Conservation (phyloP, 2,113 vertebrate species). For the Aptenodytes patagonicus region DNA sequence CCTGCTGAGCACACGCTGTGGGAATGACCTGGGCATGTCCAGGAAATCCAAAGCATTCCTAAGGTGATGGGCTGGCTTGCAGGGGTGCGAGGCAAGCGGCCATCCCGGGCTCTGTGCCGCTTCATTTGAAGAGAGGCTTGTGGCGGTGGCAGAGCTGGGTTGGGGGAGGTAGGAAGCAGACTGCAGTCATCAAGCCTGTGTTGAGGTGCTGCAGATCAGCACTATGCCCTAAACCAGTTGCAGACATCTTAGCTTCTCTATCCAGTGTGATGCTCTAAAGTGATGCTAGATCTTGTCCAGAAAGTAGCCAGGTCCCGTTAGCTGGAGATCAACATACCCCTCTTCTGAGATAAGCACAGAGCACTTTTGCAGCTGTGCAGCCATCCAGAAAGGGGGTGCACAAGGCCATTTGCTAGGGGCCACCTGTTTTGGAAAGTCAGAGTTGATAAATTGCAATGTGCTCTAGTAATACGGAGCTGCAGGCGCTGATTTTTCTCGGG, state of each 20-base stretch:
- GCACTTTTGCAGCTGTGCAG: background rate
- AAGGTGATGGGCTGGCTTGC: background rate
- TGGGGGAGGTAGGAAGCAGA: background rate
- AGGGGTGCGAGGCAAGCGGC: background rate
- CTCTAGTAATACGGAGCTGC: background rate
- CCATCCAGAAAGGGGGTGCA: background rate
- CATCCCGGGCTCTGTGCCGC: background rate
- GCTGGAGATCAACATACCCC: background rate
- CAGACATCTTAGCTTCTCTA: background rate
- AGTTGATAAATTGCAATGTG: background rate
- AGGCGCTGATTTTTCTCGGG: background rate
- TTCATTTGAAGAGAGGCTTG: background rate
- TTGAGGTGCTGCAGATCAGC: background rate
- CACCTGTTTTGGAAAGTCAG: slow-evolving; percentile 12
- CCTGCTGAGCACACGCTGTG: background rate
- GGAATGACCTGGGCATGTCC: background rate
- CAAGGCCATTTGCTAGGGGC: background rate
- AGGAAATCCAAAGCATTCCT: slow-evolving; percentile 15
- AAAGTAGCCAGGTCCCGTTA: background rate
- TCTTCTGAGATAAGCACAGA: background rate
- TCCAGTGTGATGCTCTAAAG: background rate
- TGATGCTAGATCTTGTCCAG: background rate
- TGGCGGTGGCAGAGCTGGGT: background rate
- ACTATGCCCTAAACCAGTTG: background rate
- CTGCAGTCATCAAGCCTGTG: background rate